Evolutionary conservation across 2,797 vertebrate genomes (phyloP).

Genomic region (Xiphophorus birchmanni): DNA sequence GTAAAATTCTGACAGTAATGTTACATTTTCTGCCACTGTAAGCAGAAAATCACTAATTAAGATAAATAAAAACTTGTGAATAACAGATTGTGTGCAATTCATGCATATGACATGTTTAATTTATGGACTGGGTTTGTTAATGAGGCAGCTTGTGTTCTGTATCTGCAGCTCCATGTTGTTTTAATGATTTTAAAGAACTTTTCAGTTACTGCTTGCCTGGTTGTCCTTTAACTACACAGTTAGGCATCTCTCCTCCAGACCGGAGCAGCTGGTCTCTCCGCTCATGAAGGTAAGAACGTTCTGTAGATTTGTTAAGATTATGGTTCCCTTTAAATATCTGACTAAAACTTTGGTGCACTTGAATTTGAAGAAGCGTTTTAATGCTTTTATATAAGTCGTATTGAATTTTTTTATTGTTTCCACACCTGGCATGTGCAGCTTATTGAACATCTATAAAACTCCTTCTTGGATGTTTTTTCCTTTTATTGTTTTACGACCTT

Average conservation of each 20-base stretch:
- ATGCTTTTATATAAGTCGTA: background rate
- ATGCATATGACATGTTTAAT: background rate
- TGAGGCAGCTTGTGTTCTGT: background rate
- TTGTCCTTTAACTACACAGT: conserved; percentile 2
- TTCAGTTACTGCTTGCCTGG: background rate
- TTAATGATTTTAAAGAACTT: background rate
- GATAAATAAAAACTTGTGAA: background rate
- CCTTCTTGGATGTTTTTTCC: background rate
- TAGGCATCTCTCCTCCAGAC: background rate
- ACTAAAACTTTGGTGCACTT: background rate
- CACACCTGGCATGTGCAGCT: background rate
- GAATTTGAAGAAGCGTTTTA: background rate
- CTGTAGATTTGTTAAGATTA: background rate
- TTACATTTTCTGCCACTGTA: background rate
- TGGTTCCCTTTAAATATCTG: background rate
- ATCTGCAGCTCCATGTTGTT: background rate
- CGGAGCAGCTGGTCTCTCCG: background rate
- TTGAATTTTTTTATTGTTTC: background rate
- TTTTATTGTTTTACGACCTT: background rate
- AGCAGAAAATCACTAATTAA: background rate
- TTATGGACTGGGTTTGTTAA: background rate
- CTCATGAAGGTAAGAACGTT: background rate
- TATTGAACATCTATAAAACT: background rate
- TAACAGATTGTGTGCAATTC: background rate
- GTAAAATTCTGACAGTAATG: background rate